These are phyloP conservation scores for Agrochola circellaris DNA, from an alignment of 2,888 invertebrate species.

Conservation along the genomic window DNA sequence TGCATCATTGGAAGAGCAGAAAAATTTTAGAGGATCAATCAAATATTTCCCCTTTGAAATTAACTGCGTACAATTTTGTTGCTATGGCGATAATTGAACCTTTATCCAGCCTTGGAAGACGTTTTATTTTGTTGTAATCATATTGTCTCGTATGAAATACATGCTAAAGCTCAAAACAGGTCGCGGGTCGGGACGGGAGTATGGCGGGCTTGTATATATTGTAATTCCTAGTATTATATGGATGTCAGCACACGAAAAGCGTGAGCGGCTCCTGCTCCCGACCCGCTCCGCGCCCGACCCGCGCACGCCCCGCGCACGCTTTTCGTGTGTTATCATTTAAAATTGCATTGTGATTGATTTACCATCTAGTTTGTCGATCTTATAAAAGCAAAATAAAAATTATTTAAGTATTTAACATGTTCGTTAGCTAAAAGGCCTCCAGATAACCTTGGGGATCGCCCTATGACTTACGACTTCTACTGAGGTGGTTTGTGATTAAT, in stretches of 20 bases:
- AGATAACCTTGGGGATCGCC: slow-evolving; percentile 30
- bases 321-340: no score
- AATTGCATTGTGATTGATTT: not conserved
- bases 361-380: slow-evolving; percentile 4
- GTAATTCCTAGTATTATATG: no score
- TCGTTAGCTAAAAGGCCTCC: not conserved
- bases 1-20: no score
- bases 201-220: no score
- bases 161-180: no score
- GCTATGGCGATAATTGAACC: not conserved
- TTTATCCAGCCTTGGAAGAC: not conserved
- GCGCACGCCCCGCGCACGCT: no score
- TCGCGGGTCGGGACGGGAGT: no score
- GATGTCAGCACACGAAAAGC: no score
- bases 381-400: not conserved
- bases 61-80: not conserved
- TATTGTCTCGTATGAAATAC: not conserved
- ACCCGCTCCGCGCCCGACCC: no score
- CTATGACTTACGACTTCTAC: slow-evolving; percentile 28
- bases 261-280: no score
- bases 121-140: not conserved
- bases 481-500: slow-evolving; percentile 19
- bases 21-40: no score
- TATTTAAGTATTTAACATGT: not conserved
- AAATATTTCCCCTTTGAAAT: no score